phyloP scores from a whole-genome alignment of 2,888 invertebrate genomes.

The Pollenia labialis region DNA sequence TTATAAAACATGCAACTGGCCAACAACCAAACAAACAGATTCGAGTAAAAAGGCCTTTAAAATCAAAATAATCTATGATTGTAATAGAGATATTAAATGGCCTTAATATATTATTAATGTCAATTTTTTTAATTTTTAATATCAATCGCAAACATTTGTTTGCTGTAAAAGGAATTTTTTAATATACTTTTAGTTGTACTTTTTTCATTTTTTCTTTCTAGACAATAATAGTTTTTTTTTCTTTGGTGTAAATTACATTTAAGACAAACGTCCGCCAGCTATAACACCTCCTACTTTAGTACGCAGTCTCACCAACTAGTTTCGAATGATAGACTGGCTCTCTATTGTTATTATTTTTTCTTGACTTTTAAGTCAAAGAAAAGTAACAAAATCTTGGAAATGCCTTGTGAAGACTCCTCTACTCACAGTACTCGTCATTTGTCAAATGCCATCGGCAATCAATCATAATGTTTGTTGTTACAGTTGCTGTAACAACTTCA shows the following conservation, averaged over 20 bases:
- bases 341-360: slow-evolving; percentile 35
- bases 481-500: slow-evolving; percentile 38
- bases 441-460: slow-evolving; percentile 79
- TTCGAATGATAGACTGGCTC: slow-evolving; percentile 25
- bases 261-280: slow-evolving; percentile 76
- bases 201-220: slow-evolving; percentile 2
- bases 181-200: slow-evolving; percentile 20
- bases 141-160: slow-evolving; percentile 23
- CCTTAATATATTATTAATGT: slow-evolving; percentile 36
- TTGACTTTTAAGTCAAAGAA: neutral
- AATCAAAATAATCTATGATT: slow-evolving; percentile 53
- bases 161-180: neutral
- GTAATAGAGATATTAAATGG: slow-evolving; percentile 61
- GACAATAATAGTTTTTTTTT: slow-evolving; percentile 10
- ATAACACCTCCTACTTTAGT: slow-evolving; percentile 72
- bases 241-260: slow-evolving; percentile 78
- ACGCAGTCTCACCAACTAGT: slow-evolving; percentile 53
- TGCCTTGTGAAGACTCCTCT: slow-evolving; percentile 60
- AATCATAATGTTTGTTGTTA: slow-evolving; percentile 78
- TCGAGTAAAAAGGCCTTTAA: slow-evolving; percentile 15
- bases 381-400: slow-evolving; percentile 27
- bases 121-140: slow-evolving; percentile 25
- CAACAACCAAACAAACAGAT: slow-evolving; percentile 3
- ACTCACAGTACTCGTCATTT: slow-evolving; percentile 77
- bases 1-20: slow-evolving; percentile 51